Evolutionary conservation across 2,888 invertebrate genomes (phyloP), one percentile per base, ranked within the genome.

Genomic region (Agrilus biguttatus): DNA sequence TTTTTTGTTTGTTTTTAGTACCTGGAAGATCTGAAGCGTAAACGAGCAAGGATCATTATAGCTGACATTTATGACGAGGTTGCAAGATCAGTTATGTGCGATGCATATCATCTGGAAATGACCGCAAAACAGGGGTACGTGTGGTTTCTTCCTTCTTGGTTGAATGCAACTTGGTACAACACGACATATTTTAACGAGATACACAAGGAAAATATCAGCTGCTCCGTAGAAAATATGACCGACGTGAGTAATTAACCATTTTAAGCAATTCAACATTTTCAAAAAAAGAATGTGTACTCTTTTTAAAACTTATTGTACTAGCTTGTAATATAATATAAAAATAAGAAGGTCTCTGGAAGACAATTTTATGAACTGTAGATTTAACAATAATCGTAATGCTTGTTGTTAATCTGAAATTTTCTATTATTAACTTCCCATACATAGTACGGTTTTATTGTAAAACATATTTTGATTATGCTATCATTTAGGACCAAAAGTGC

Each of bases 61-160:
- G 82, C 85, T 7, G 83, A 85, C 59, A 78, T 84, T 39, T 81
- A 84, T 56, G 86, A 80, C 53, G 73, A 75, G 50, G 75, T 78
- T 17, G 80, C 77, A 6, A 72, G 85, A 32, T 75, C 77, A 43
- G 80, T 89, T 12, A 78, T 92, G 75, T 92, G 91, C 60, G 83
- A 85, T 58, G 90, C 87, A 0, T 78, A 70, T 57, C 73, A 69
- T 54, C 70, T 76, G 47, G 73, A 79, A 47, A 84, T 87, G 76
- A 76, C 77, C 17, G 78, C 79, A 1, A 60, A 62, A 38, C 65
- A 82, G 51, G 86, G 85, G 34, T 86, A 83, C 62, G 83, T 85
- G 2, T 92, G 91, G 91, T 85, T 92, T 58, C 68, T 92, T 44
- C 88, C 91, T 0, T 71, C 75, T 33, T 82, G 86, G 80, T 68